Conservation (phyloP, 2,888 invertebrate genomes). For the Apotomis betuletana region DNA sequence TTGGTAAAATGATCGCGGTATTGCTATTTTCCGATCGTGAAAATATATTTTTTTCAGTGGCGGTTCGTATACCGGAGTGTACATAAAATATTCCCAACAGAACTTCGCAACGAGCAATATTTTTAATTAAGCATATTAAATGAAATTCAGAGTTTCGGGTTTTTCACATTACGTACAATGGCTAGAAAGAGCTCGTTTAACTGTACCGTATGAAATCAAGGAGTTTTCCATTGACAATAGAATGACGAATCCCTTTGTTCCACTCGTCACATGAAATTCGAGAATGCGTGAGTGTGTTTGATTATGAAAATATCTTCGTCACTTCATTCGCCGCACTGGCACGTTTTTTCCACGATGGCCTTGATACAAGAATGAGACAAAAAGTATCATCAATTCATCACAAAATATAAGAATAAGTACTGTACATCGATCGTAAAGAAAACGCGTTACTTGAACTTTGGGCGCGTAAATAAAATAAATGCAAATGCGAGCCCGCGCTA, state of each 20-base stretch:
- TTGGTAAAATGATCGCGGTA: slow-evolving; percentile 6
- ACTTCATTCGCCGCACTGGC: not conserved
- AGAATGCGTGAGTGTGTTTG: slow-evolving; percentile 42
- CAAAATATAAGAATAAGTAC: not conserved
- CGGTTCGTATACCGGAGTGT: not conserved
- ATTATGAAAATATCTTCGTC: slow-evolving; percentile 45
- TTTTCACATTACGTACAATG: not conserved
- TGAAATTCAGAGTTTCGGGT: not conserved
- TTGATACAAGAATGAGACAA: not conserved
- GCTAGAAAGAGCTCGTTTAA: not conserved
- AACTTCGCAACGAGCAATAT: not conserved
- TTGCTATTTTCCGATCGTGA: slow-evolving; percentile 1
- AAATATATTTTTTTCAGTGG: slow-evolving; percentile 6
- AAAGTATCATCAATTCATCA: not conserved
- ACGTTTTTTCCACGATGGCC: not conserved
- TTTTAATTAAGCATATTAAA: not conserved
- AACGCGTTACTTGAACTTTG: slow-evolving; percentile 1
- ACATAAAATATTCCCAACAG: not conserved
- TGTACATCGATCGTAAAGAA: slow-evolving; percentile 18
- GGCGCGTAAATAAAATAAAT: slow-evolving; percentile 13
- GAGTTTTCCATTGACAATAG: slow-evolving; percentile 11
- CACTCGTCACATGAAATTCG: slow-evolving; percentile 44
- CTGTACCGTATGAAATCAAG: slow-evolving; percentile 1
- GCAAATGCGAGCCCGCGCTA: slow-evolving; percentile 11
- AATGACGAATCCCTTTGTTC: slow-evolving; percentile 46